Percentiles rank a stretch among this genome's conserved stretches.
Conservation (phyloP, 2,113 vertebrate species). For the Boleophthalmus pectinirostris region DNA sequence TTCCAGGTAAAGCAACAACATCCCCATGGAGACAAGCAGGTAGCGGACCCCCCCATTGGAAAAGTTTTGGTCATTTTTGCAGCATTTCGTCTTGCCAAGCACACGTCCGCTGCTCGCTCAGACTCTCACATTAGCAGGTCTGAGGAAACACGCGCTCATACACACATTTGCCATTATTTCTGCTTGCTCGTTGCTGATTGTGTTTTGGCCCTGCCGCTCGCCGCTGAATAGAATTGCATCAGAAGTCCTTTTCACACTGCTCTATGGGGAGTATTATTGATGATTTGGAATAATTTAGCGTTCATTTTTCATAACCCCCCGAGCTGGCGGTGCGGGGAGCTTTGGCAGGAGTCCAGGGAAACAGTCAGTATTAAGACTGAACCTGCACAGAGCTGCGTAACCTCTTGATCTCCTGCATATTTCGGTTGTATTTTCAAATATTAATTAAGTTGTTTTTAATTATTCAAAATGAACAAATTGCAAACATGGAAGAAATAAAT, state of each 20-base stretch:
- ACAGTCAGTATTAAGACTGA: neutral
- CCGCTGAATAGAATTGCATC: neutral
- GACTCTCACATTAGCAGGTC: neutral
- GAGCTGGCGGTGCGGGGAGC: neutral
- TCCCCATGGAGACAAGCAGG: no score
- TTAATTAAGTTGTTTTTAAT: no score
- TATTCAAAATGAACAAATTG: no score
- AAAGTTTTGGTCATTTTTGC: neutral
- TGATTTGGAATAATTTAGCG: constrained; percentile 15
- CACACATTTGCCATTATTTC: constrained; percentile 18
- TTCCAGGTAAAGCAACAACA: no score
- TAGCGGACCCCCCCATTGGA: no score
- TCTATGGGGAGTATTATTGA: constrained; percentile 19
- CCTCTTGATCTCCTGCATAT: neutral
- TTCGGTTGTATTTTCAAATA: no score
- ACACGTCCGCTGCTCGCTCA: neutral
- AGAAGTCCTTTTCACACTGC: constrained; percentile 6
- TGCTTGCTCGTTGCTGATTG: constrained; percentile 10
- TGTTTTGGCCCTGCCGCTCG: neutral
- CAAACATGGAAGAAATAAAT: no score
- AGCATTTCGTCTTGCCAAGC: neutral
- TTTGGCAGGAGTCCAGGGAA: constrained; percentile 11
- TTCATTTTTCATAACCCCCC: constrained; percentile 15
- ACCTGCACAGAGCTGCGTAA: neutral
- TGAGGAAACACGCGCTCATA: constrained; percentile 14